These are phyloP conservation scores for Sander vitreus DNA, from an alignment of 2,113 vertebrate genomes.

Conservation along the genomic window DNA sequence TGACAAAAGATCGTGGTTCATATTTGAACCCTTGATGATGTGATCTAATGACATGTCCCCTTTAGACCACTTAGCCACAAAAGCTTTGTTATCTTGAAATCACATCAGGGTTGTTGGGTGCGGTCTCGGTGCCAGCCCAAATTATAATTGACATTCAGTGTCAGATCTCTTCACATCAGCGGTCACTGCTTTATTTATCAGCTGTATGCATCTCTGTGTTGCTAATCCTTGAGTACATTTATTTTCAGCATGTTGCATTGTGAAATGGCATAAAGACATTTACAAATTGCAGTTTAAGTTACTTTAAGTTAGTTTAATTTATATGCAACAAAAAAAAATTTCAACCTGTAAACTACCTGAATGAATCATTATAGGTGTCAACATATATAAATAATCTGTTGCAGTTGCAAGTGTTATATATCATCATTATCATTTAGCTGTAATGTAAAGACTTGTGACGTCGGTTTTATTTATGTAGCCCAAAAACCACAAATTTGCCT, in stretches of 20 bases:
- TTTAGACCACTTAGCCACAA: constrained; percentile 38
- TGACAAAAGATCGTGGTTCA: constrained; percentile 22
- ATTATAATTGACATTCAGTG: constrained; percentile 36
- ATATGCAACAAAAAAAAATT: neutral
- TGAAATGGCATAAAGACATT: neutral
- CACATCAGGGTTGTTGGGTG: constrained; percentile 42
- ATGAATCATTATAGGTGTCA: neutral
- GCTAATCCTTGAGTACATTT: constrained; percentile 19
- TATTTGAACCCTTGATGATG: constrained; percentile 28
- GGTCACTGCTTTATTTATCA: constrained; percentile 24
- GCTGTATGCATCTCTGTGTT: neutral
- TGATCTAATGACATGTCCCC: constrained; percentile 14
- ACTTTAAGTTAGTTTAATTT: too few relatives aligned
- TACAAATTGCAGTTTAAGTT: neutral
- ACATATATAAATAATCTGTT: neutral
- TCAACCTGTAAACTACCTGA: neutral
- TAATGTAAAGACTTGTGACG: neutral
- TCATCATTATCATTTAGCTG: neutral
- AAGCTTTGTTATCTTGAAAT: constrained; percentile 35
- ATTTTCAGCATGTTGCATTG: constrained; percentile 18
- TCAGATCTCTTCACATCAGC: constrained; percentile 31
- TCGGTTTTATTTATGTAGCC: neutral
- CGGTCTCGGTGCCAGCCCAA: constrained; percentile 28
- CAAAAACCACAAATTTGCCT: neutral
- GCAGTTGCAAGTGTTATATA: neutral